Percentiles rank a stretch among this genome's conserved stretches.
These are phyloP conservation scores for Asteroscopus sphinx DNA, from an alignment of 2,888 invertebrate species.

Conservation along the genomic window DNA sequence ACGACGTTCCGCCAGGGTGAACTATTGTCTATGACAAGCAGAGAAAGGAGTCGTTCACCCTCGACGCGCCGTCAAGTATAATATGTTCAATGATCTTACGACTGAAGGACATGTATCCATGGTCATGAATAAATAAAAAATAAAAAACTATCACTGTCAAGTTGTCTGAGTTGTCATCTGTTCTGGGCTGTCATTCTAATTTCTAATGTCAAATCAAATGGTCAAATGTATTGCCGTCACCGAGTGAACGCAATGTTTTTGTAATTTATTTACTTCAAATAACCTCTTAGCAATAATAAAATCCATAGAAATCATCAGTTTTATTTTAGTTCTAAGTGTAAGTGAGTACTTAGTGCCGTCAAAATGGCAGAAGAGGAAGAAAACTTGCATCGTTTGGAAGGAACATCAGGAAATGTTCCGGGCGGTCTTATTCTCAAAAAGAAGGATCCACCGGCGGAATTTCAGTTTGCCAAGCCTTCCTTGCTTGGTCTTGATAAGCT, in stretches of 20 bases:
- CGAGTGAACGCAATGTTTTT: constrained; percentile 48
- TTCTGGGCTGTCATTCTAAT: constrained; percentile 25
- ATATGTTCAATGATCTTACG: too few species aligned
- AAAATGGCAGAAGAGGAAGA: constrained; percentile 87
- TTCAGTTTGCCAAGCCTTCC: constrained; percentile 94
- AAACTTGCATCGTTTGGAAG: constrained; percentile 93
- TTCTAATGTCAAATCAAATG: background rate
- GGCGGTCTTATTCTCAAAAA: constrained; percentile 94
- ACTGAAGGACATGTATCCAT: too few species aligned
- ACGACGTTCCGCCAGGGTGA: too few species aligned
- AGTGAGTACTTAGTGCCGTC: constrained; percentile 9
- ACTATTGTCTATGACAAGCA: too few species aligned
- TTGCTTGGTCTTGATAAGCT: constrained; percentile 95
- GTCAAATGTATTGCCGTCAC: constrained; percentile 37
- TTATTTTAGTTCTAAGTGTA: constrained; percentile 30
- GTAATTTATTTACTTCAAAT: constrained; percentile 39
- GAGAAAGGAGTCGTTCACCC: too few species aligned
- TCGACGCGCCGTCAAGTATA: too few species aligned
- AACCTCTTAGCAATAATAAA: constrained; percentile 16
- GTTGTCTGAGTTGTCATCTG: constrained; percentile 6
- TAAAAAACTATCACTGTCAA: constrained; percentile 24
- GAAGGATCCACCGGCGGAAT: constrained; percentile 88
- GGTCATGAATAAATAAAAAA: too few species aligned
- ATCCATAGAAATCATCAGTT: constrained; percentile 13
- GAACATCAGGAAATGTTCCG: constrained; percentile 90